Evolutionary conservation across 2,113 vertebrate genomes (phyloP), one percentile per base, ranked within the genome.

Genomic region (Alligator mississippiensis): DNA sequence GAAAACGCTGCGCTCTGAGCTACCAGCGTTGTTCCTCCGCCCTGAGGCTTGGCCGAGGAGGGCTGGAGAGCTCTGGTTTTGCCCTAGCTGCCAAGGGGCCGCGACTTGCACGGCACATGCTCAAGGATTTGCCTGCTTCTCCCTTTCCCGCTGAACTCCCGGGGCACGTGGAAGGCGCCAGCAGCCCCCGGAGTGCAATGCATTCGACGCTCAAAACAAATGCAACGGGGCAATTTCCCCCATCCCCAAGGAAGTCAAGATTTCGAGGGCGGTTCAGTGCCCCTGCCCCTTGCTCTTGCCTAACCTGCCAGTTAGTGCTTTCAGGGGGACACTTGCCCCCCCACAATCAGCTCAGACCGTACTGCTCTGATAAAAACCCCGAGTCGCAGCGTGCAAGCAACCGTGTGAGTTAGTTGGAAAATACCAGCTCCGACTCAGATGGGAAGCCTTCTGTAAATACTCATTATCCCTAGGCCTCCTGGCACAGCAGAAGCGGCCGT

Each of bases 111-210:
- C 9, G 4, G 61, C 61, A 62, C 25, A 9, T 62, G 21, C 10
- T 11, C 61, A 24, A 62, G 61, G 9, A 62, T 62, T 68, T 9
- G 3, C 55, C n/a, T 1, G 2, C 19, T 76, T 63, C 80, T 68
- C 74, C 21, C 2, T 4, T 3, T 7, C 28, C 11, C 16, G 25
- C 1, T 25, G 74, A 82, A 60, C 22, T 15, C 21, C 9, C 2
- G 3, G 0, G 59, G 11, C 12, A 19, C 38, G 4, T 0, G 2
- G 66, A 25, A n/a, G 84, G 15, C 1, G 0, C 0, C 1, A 59
- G 70, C 38, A 92, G 61, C 68, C 1, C 21, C 70, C 11, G 18
- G 68, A 47, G 47, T 47, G 47, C 6, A 47, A 47, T 47, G 47
- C 47, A 47, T 47, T 47, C 7, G 8, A 47, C 9, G 47, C 47